These are phyloP conservation scores for Mus musculus DNA, from an alignment of 2,113 vertebrate species.

Conservation along the genomic window DNA sequence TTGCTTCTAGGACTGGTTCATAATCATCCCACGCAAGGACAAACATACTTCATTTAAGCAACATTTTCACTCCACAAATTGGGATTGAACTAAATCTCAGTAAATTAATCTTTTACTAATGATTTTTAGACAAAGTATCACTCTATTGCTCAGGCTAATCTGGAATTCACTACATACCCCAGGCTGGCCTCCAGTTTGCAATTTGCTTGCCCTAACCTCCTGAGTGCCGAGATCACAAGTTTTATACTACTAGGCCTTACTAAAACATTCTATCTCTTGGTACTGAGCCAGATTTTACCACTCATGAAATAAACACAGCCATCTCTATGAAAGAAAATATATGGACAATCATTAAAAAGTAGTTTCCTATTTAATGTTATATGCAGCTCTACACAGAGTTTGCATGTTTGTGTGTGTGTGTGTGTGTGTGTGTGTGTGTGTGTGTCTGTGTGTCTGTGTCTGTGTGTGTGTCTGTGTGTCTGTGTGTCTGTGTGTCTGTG, in stretches of 20 bases:
- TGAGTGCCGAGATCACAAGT: background rate
- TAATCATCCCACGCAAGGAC: background rate
- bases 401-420: background rate
- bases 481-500: no score
- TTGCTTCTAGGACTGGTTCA: background rate
- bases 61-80: background rate
- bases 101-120: background rate
- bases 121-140: background rate
- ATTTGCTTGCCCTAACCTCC: no score
- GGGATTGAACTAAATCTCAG: background rate
- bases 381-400: background rate
- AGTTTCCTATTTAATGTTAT: background rate
- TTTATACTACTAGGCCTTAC: background rate
- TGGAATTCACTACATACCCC: no score
- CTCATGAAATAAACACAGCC: background rate
- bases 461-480: no score
- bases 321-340: conserved; percentile 19
- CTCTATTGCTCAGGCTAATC: background rate
- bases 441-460: no score
- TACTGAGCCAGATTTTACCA: background rate
- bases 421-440: no score
- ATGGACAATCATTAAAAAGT: background rate
- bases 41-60: conserved; percentile 23
- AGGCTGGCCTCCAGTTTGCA: no score
- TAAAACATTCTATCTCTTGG: background rate